Evolutionary conservation across 2,113 vertebrate species (phyloP).

Genomic region (Pomatorhinus ruficollis): DNA sequence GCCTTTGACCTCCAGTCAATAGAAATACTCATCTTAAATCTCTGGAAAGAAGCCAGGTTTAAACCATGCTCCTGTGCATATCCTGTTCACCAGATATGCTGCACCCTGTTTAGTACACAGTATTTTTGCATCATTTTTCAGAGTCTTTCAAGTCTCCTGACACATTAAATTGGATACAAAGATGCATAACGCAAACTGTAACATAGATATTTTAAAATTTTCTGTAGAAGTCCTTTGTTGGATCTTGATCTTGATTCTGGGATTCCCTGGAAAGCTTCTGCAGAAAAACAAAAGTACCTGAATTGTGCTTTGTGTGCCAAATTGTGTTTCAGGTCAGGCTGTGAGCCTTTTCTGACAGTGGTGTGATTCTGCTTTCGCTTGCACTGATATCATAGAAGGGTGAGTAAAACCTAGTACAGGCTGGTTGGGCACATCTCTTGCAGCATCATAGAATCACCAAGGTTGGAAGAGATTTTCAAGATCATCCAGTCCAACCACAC

Average conservation of each 20-base stretch:
- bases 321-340: not conserved
- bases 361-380: not conserved
- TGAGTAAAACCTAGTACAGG: not conserved
- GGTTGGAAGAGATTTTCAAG: not conserved
- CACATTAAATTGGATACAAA: not conserved
- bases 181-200: accelerated
- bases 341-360: not conserved
- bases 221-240: not conserved
- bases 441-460: not conserved
- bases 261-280: not conserved
- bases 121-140: not conserved
- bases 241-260: not conserved
- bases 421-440: not conserved
- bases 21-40: not conserved
- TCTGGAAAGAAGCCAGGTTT: not conserved
- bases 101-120: not conserved
- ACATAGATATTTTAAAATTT: not conserved
- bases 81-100: not conserved
- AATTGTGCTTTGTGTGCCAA: not conserved
- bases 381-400: not conserved
- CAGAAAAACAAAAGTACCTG: not conserved
- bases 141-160: not conserved
- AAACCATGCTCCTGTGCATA: not conserved
- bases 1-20: conserved; percentile 11
- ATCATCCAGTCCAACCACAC: not conserved